A percentile compares a stretch with the other conserved stretches of the same genome.
phyloP scores from a whole-genome alignment of 2,113 vertebrate genomes.

The Lates calcarifer region DNA sequence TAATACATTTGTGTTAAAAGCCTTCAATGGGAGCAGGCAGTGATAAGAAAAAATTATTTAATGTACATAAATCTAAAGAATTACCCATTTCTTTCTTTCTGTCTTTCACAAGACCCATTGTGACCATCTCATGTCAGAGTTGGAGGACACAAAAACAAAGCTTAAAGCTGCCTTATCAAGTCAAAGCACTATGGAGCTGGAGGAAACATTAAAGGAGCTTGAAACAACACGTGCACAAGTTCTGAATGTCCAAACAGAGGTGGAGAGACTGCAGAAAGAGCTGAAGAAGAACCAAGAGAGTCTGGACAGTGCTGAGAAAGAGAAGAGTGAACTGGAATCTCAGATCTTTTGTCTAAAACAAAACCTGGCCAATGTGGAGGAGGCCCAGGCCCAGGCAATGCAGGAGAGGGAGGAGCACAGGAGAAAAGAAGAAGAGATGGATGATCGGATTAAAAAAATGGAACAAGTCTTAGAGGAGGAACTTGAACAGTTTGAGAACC shows the following conservation, averaged over 20 bases:
- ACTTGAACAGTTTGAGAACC: slow-evolving; percentile 82
- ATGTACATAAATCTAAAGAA: background rate
- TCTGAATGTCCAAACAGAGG: slow-evolving; percentile 53
- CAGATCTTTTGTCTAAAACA: slow-evolving; percentile 73
- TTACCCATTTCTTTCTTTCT: slow-evolving; percentile 9
- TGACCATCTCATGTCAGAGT: slow-evolving; percentile 73
- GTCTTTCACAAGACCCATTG: slow-evolving; percentile 71
- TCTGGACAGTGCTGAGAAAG: slow-evolving; percentile 72
- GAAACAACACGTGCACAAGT: slow-evolving; percentile 44
- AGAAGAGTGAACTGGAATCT: slow-evolving; percentile 80
- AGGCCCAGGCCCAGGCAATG: slow-evolving; percentile 70
- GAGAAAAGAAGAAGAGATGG: slow-evolving; percentile 79
- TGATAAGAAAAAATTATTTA: background rate
- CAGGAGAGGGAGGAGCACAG: slow-evolving; percentile 76
- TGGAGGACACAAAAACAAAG: slow-evolving; percentile 73
- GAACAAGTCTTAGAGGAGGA: slow-evolving; percentile 81
- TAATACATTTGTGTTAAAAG: background rate
- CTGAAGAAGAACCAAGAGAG: slow-evolving; percentile 68
- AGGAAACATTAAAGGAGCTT: slow-evolving; percentile 49
- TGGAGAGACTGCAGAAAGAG: slow-evolving; percentile 67
- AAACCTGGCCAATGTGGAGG: slow-evolving; percentile 74
- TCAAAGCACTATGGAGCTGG: slow-evolving; percentile 68
- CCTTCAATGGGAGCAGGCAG: background rate
- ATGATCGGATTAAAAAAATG: slow-evolving; percentile 77
- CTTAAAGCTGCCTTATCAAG: slow-evolving; percentile 65